Conservation (phyloP, 1,140 invertebrate species). For the Apocrypta bakeri region DNA sequence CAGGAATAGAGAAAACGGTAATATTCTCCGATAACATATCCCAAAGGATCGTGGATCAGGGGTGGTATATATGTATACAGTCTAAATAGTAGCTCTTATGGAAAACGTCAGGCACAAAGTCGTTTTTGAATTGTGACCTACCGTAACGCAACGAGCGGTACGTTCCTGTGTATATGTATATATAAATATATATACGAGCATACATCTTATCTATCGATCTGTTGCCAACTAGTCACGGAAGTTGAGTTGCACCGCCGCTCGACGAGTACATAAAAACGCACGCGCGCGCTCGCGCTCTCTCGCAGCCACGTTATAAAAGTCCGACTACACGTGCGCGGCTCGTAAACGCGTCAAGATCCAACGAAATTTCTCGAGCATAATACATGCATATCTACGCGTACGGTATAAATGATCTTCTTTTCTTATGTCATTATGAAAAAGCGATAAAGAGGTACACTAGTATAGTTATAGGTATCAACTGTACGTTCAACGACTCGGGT, state of each 20-base stretch:
- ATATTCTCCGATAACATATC: too few species aligned
- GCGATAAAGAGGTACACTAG: too few species aligned
- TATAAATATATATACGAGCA: not conserved
- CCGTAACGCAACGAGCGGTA: slow-evolving; percentile 11
- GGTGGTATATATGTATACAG: not conserved
- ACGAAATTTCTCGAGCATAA: not conserved
- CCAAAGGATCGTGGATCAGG: not conserved
- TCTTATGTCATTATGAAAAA: too few species aligned
- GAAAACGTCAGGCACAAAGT: not conserved
- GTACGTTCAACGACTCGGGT: too few species aligned
- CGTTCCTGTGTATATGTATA: not conserved
- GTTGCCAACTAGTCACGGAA: slow-evolving; percentile 51
- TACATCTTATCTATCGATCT: slow-evolving; percentile 50
- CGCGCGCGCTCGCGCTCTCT: too few species aligned
- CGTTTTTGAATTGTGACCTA: slow-evolving; percentile 22
- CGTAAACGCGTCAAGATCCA: slow-evolving; percentile 5
- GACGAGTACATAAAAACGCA: slow-evolving; percentile 10
- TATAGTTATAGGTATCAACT: too few species aligned
- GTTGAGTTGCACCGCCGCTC: slow-evolving; percentile 16
- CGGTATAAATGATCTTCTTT: too few species aligned
- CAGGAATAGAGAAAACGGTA: too few species aligned
- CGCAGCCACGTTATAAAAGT: not conserved
- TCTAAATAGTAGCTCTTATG: not conserved
- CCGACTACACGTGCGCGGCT: slow-evolving; percentile 9
- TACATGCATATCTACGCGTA: too few species aligned